These are phyloP conservation scores for Conistra vaccinii DNA, from an alignment of 2,888 invertebrate genomes.

Conservation along the genomic window DNA sequence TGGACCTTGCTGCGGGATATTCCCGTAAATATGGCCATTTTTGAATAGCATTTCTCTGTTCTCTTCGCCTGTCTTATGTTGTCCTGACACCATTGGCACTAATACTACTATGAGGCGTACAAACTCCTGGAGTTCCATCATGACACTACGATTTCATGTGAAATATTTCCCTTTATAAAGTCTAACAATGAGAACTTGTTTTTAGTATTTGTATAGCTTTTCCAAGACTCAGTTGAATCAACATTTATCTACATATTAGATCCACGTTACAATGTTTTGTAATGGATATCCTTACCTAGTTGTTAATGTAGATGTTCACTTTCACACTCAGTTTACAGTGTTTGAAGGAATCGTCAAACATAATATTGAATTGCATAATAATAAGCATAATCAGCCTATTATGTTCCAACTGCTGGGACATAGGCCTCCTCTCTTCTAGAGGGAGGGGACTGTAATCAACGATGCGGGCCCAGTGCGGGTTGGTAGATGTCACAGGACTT, in stretches of 20 bases:
- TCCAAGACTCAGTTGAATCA: constrained; percentile 47
- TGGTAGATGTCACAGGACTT: no score
- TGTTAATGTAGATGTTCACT: neutral
- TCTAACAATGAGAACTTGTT: constrained; percentile 46
- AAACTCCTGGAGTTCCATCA: constrained; percentile 38
- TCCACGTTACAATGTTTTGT: constrained; percentile 33
- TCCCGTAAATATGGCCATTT: fast-evolving
- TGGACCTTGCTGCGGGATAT: neutral
- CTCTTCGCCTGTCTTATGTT: neutral
- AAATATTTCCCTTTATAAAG: constrained; percentile 54
- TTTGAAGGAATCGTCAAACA: neutral
- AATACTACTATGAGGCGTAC: constrained; percentile 26
- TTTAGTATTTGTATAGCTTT: constrained; percentile 26
- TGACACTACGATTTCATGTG: constrained; percentile 34
- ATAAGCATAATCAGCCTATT: no score
- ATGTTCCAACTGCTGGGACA: no score
- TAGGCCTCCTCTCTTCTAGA: no score
- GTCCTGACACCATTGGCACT: constrained; percentile 10
- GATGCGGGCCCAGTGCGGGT: no score
- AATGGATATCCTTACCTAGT: constrained; percentile 7
- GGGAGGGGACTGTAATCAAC: no score
- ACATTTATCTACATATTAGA: constrained; percentile 56
- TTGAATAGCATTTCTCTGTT: fast-evolving
- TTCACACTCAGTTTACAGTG: neutral
- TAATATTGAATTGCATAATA: neutral